Evolutionary conservation across 2,797 vertebrate genomes (phyloP).

Genomic region (Serranus cabrilla): DNA sequence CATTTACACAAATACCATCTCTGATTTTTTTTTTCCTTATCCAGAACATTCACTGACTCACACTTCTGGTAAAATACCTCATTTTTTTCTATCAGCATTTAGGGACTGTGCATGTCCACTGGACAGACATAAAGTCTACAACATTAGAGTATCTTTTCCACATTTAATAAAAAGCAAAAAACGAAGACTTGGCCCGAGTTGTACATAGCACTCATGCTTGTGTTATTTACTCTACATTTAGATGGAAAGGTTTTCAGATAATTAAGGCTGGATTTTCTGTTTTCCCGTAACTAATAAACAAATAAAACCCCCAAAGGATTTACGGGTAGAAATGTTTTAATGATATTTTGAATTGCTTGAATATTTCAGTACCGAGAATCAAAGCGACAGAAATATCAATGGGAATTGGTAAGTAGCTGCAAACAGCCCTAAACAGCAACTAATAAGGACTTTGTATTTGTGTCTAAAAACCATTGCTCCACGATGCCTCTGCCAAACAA

Average conservation of each 20-base stretch:
- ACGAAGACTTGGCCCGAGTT: neutral
- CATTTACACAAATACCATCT: neutral
- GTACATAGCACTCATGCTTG: slow-evolving; percentile 12
- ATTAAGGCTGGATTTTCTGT: slow-evolving; percentile 8
- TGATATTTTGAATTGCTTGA: neutral
- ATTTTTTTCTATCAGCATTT: slow-evolving; percentile 4
- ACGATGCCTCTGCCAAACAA: neutral
- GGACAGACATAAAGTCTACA: slow-evolving; percentile 7
- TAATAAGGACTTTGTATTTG: neutral
- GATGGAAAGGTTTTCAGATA: slow-evolving; percentile 6
- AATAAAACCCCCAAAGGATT: slow-evolving; percentile 8
- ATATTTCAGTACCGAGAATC: neutral
- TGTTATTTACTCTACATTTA: slow-evolving; percentile 31
- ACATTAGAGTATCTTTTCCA: slow-evolving; percentile 8
- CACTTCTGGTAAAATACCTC: slow-evolving; percentile 12
- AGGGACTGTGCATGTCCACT: slow-evolving; percentile 13
- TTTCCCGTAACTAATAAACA: slow-evolving; percentile 16
- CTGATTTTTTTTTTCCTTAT: slow-evolving; percentile 6
- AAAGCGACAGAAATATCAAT: slow-evolving; percentile 12
- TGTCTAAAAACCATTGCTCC: neutral
- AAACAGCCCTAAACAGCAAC: slow-evolving; percentile 2
- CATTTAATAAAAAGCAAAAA: slow-evolving; percentile 3
- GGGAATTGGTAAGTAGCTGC: neutral
- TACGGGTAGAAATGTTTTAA: neutral
- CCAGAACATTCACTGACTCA: slow-evolving; percentile 36